Conservation (phyloP, 2,113 vertebrate species). For the Pantherophis guttatus region DNA sequence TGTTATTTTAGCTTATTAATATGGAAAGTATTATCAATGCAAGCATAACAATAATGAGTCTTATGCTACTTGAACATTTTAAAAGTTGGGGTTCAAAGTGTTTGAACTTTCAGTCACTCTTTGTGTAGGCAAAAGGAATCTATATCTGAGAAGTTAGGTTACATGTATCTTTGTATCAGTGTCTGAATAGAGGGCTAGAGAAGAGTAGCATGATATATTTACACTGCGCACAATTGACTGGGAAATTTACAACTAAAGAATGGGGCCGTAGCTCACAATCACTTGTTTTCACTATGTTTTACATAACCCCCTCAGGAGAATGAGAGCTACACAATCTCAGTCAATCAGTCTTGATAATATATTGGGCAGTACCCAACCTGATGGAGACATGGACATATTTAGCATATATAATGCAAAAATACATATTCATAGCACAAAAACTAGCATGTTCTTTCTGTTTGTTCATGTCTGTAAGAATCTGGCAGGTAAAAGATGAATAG, state of each 20-base stretch:
- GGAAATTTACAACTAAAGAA: slow-evolving; percentile 53
- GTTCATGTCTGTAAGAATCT: slow-evolving; percentile 54
- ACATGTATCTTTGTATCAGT: slow-evolving; percentile 40
- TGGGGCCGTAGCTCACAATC: slow-evolving; percentile 56
- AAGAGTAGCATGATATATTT: slow-evolving; percentile 60
- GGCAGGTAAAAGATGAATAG: slow-evolving; percentile 62
- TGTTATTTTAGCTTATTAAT: not conserved
- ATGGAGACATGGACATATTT: slow-evolving; percentile 44
- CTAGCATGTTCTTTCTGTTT: slow-evolving; percentile 55
- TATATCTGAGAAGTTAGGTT: not conserved
- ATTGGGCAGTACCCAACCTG: slow-evolving; percentile 51
- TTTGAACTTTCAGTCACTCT: not conserved
- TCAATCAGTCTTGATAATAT: slow-evolving; percentile 50
- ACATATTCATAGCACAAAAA: slow-evolving; percentile 59
- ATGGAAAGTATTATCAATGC: not conserved
- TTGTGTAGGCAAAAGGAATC: not conserved
- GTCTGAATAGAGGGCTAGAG: slow-evolving; percentile 40
- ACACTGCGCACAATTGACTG: slow-evolving; percentile 40
- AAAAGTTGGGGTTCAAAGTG: not conserved
- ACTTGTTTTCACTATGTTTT: slow-evolving; percentile 58
- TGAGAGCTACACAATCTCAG: slow-evolving; percentile 36
- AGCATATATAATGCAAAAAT: slow-evolving; percentile 51
- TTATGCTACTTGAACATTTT: not conserved
- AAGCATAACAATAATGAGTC: not conserved
- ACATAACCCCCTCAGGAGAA: slow-evolving; percentile 49